A percentile compares a stretch with the other conserved stretches of the same genome.
Conservation (phyloP, 2,113 vertebrate genomes). For the Urocynchramus pylzowi region DNA sequence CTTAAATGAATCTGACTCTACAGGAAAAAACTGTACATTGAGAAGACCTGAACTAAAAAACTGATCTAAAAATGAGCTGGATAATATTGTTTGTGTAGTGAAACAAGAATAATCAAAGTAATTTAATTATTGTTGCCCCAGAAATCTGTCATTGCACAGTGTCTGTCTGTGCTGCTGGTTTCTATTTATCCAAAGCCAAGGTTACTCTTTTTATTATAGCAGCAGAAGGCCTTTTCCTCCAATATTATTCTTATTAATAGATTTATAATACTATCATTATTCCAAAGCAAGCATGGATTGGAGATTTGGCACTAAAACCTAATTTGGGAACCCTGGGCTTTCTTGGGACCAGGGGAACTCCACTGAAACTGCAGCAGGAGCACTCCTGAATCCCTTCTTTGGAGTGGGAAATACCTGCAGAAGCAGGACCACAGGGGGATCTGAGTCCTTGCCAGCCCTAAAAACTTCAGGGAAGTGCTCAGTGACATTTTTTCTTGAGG, state of each 20-base stretch:
- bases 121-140: neutral
- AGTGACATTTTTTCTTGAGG: neutral
- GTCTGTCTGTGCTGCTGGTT: neutral
- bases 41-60: neutral
- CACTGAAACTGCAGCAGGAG: neutral
- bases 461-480: neutral
- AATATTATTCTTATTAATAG: neutral
- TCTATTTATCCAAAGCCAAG: neutral
- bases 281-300: neutral
- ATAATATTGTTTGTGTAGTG: neutral
- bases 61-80: neutral
- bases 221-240: neutral
- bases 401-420: neutral
- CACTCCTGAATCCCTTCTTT: neutral
- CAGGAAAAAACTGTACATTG: neutral
- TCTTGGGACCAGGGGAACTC: neutral
- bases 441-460: neutral
- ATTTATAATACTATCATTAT: neutral
- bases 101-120: neutral
- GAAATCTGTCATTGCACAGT: neutral
- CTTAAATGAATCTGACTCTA: neutral
- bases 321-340: neutral
- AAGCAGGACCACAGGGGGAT: neutral
- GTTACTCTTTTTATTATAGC: neutral
- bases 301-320: neutral